phyloP scores from a whole-genome alignment of 2,888 invertebrate genomes.

The Himalopsyche kuldschensis region DNA sequence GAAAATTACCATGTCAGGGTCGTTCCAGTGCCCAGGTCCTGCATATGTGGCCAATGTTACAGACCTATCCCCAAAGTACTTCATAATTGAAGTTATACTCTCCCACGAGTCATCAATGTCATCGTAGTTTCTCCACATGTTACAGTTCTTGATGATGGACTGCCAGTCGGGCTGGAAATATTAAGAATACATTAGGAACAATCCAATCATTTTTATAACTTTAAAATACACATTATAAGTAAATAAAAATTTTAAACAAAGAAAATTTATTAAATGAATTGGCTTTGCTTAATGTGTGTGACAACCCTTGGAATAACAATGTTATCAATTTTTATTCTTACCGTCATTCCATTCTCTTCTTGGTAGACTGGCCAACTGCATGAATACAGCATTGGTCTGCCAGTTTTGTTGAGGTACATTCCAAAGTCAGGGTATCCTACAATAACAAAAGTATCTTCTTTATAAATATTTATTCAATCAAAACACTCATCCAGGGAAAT shows the following conservation, averaged over 20 bases:
- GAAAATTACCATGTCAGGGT: constrained; percentile 66
- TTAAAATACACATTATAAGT: no score
- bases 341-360: constrained; percentile 55
- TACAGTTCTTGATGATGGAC: constrained; percentile 60
- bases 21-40: constrained; percentile 72
- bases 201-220: neutral
- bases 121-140: constrained; percentile 68
- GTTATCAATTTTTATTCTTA: constrained; percentile 43
- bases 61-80: constrained; percentile 65
- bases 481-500: no score
- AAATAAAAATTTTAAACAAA: no score
- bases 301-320: no score
- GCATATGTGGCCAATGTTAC: constrained; percentile 60
- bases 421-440: constrained; percentile 73
- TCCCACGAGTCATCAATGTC: constrained; percentile 67
- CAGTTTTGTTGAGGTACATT: constrained; percentile 69
- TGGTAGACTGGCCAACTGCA: constrained; percentile 83
- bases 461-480: no score
- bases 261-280: no score
- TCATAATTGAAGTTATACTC: constrained; percentile 59
- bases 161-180: constrained; percentile 59
- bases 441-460: neutral
- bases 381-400: constrained; percentile 75
- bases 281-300: no score
- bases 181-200: neutral